Evolutionary conservation across 2,888 invertebrate species (phyloP), one percentile per base, ranked within the genome.

Genomic region (Falcaria lacertinaria): DNA sequence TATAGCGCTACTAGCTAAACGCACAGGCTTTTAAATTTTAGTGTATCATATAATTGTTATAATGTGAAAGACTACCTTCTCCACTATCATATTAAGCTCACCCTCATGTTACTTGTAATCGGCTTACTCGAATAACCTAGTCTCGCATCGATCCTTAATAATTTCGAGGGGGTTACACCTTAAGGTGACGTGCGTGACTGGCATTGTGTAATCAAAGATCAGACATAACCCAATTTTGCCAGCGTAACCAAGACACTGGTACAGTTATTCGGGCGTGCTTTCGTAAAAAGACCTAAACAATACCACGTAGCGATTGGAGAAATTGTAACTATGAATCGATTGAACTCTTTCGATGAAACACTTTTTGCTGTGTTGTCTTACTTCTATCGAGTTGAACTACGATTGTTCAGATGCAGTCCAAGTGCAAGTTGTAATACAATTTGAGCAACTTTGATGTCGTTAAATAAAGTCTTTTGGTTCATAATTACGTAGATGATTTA

Each of bases 201-300:
- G 42, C 7, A 36, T 48, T 51, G 53, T 53, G 56, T 58, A 68
- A 69, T 52, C 40, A 14, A 48, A 39, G n/a, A 39, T 35, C 32
- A 53, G 57, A 52, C 42, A 44, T 54, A 59, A 58, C 52, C 46
- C 17, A 56, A 53, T 55, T 52, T 43, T 44, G 44, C 22, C 45
- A 50, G 44, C 52, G 50, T 52, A 60, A 54, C 53, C 55, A 47
- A 45, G 48, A 50, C 37, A n/a, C n/a, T n/a, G 47, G 48, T 61
- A 64, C 66, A 50, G 68, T 67, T 70, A 69, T 50, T 52, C 50
- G 55, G 48, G 48, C 52, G 47, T 62, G 66, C 60, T 65, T 66
- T 37, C 57, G 45, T 28, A 66, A 70, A 65, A 59, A 53, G 36
- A 48, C 34, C 48, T 41, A 51, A 62, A 62, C 57, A 57, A 67